A percentile compares a stretch with the other conserved stretches of the same genome.
phyloP scores from a whole-genome alignment of 2,797 vertebrate species.

The Halcyon chelicuti region DNA sequence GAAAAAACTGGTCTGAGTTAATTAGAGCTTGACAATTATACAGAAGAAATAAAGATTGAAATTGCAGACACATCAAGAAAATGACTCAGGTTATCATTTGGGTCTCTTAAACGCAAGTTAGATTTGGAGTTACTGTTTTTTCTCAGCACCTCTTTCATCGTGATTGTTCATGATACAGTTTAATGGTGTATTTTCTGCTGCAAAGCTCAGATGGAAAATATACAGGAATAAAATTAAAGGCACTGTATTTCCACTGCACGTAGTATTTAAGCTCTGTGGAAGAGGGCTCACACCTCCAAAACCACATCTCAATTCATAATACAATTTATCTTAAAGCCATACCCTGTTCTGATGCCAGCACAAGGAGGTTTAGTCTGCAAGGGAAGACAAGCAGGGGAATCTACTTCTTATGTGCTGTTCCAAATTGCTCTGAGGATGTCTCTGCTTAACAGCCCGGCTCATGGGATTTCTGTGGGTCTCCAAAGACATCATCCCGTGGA shows the following conservation, averaged over 20 bases:
- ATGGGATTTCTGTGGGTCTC: background rate
- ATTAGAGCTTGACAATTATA: background rate
- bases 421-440: background rate
- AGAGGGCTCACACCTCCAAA: background rate
- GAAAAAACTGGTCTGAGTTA: background rate
- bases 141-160: background rate
- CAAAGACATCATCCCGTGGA: fast-evolving
- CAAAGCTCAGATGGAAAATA: background rate
- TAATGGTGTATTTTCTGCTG: background rate
- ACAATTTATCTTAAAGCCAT: background rate
- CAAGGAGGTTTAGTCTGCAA: background rate
- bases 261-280: background rate
- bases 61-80: background rate
- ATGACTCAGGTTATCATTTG: background rate
- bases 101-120: background rate
- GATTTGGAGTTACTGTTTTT: background rate
- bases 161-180: background rate
- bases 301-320: background rate
- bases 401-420: background rate
- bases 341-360: background rate
- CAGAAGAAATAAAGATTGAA: background rate
- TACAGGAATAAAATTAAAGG: background rate
- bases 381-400: background rate
- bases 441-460: background rate
- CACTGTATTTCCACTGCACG: background rate